Percentiles rank a stretch among this genome's conserved stretches.
phyloP scores from a whole-genome alignment of 1,140 invertebrate species.

The Lepidurus couesii region DNA sequence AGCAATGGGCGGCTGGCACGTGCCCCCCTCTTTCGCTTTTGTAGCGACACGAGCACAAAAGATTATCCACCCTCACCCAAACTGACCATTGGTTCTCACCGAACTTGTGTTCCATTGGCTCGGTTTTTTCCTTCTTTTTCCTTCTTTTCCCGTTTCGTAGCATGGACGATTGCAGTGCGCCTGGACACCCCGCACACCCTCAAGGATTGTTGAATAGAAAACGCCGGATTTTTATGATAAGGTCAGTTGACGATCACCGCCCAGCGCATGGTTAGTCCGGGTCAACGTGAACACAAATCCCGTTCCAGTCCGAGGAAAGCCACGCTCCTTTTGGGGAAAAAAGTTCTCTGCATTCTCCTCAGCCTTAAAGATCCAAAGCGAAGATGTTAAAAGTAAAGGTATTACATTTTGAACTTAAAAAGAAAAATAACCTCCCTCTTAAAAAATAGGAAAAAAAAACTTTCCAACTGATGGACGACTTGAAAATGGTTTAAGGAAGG shows the following conservation, averaged over 20 bases:
- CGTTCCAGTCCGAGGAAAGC: background rate
- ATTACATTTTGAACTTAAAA: background rate
- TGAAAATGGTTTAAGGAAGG: constrained; percentile 10
- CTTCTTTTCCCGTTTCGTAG: no score
- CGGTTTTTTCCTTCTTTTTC: background rate
- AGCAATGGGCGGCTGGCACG: background rate
- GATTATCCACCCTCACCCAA: background rate
- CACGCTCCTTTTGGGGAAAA: no score
- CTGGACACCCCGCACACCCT: background rate
- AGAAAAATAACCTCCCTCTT: background rate
- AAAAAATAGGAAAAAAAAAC: background rate
- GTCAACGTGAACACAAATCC: constrained; percentile 1
- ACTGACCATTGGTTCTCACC: constrained; percentile 4
- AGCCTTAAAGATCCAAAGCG: background rate
- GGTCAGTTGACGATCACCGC: background rate
- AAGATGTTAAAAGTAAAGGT: background rate
- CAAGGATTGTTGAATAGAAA: background rate
- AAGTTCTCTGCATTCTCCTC: no score
- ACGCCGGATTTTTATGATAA: background rate
- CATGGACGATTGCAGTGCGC: background rate
- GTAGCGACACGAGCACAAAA: constrained; percentile 14
- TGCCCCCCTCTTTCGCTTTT: constrained; percentile 4
- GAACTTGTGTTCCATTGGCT: background rate
- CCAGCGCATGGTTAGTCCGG: background rate
- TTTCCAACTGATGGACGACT: constrained; percentile 15